phyloP scores from a whole-genome alignment of 2,888 invertebrate genomes.

The Sminthurides aquaticus region DNA sequence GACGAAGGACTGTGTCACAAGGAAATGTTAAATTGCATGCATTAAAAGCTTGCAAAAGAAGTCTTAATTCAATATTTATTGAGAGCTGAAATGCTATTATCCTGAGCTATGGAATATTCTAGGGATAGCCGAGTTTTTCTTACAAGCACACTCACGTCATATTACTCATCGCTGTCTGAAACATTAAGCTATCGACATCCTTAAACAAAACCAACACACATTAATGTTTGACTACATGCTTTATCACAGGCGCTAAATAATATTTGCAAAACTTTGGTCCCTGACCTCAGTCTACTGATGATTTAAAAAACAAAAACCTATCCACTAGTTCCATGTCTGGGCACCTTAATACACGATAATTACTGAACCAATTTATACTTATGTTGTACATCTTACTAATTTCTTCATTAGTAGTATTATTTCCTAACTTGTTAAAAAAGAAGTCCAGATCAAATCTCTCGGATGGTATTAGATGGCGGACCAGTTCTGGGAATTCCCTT shows the following conservation, averaged over 20 bases:
- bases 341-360: slow-evolving; percentile 34
- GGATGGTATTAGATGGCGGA: slow-evolving; percentile 39
- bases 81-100: too few species aligned
- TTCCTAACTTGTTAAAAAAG: slow-evolving; percentile 32
- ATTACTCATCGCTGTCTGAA: too few species aligned
- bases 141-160: too few species aligned
- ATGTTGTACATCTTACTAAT: slow-evolving; percentile 37
- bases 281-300: slow-evolving; percentile 22
- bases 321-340: slow-evolving; percentile 34
- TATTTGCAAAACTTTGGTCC: not conserved
- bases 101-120: too few species aligned
- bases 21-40: too few species aligned
- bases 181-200: too few species aligned
- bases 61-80: too few species aligned
- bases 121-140: too few species aligned
- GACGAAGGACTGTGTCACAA: too few species aligned
- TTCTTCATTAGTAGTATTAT: slow-evolving; percentile 29
- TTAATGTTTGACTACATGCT: not conserved
- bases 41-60: too few species aligned
- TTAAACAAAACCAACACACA: too few species aligned
- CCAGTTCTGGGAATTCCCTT: slow-evolving; percentile 37
- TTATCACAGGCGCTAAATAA: not conserved
- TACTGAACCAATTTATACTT: slow-evolving; percentile 30
- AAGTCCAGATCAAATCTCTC: slow-evolving; percentile 40
- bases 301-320: slow-evolving; percentile 39